phyloP scores from a whole-genome alignment of 2,888 invertebrate species.

The Apotomis betuletana region DNA sequence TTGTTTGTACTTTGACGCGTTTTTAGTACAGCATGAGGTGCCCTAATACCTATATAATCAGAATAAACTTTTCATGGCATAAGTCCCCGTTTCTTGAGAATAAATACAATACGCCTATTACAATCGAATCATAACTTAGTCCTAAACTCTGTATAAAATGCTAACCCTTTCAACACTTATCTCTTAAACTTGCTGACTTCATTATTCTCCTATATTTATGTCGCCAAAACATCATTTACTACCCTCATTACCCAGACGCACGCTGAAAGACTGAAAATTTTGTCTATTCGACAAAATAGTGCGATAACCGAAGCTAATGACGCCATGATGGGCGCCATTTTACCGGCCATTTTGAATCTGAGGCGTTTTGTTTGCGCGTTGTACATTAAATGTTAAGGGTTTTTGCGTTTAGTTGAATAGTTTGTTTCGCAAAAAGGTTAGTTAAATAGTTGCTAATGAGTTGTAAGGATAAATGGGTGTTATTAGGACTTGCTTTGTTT shows the following conservation, averaged over 20 bases:
- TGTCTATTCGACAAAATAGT: conserved; percentile 82
- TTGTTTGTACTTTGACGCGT: too few relatives aligned
- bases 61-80: too few relatives aligned
- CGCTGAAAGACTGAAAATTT: conserved; percentile 80
- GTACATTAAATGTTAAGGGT: conserved; percentile 57
- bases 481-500: conserved; percentile 30
- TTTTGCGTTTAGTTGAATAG: conserved; percentile 52
- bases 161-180: neutral
- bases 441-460: conserved; percentile 44
- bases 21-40: too few relatives aligned
- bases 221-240: conserved; percentile 75
- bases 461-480: conserved; percentile 41
- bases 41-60: too few relatives aligned
- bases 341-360: conserved; percentile 69
- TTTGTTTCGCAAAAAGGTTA: conserved; percentile 47
- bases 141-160: too few relatives aligned
- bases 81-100: too few relatives aligned
- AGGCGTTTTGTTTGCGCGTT: conserved; percentile 72
- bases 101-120: too few relatives aligned
- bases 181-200: conserved; percentile 19
- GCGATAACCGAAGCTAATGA: conserved; percentile 80
- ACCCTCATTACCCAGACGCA: conserved; percentile 75
- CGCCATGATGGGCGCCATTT: conserved; percentile 70
- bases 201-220: conserved; percentile 26
- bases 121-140: too few relatives aligned